Percentiles rank a stretch among this genome's conserved stretches.
These are phyloP conservation scores for Cyclina sinensis DNA, from an alignment of 1,140 invertebrate genomes.

Conservation along the genomic window DNA sequence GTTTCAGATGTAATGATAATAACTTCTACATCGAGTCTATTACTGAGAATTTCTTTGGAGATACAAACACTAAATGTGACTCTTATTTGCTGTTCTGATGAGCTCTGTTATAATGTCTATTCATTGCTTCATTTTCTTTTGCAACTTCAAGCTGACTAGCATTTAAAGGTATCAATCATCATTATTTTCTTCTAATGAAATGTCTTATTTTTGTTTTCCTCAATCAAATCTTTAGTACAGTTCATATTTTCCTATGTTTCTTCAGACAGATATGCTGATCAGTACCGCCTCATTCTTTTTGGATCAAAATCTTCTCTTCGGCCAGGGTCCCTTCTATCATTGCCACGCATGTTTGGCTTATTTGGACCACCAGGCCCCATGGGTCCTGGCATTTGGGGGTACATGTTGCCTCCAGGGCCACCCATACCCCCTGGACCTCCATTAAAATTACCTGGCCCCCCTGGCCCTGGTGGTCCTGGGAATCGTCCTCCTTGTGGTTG, in stretches of 20 bases:
- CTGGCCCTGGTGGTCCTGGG: conserved; percentile 22
- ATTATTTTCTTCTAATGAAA: neutral
- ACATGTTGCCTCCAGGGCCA: conserved; percentile 48
- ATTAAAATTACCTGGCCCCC: conserved; percentile 21
- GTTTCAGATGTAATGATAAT: no score
- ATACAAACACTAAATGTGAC: no score
- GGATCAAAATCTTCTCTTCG: conserved; percentile 38
- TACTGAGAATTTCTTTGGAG: no score
- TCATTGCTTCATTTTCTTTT: no score
- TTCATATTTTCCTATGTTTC: neutral
- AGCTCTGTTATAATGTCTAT: no score
- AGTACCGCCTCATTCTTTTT: conserved; percentile 43
- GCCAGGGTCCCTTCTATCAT: neutral
- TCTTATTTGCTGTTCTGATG: no score
- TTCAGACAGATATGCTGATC: neutral
- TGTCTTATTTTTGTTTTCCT: neutral
- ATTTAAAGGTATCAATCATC: neutral
- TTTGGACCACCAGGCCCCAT: conserved; percentile 7
- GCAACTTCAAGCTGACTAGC: no score
- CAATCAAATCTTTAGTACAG: neutral
- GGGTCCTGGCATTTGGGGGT: conserved; percentile 21
- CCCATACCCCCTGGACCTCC: conserved; percentile 29
- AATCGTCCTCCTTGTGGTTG: conserved; percentile 31
- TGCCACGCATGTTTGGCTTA: neutral
- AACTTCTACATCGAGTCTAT: no score